Base-by-base conservation (phyloP, 2,888 invertebrate species). In the Chrysodeixis includens region DNA sequence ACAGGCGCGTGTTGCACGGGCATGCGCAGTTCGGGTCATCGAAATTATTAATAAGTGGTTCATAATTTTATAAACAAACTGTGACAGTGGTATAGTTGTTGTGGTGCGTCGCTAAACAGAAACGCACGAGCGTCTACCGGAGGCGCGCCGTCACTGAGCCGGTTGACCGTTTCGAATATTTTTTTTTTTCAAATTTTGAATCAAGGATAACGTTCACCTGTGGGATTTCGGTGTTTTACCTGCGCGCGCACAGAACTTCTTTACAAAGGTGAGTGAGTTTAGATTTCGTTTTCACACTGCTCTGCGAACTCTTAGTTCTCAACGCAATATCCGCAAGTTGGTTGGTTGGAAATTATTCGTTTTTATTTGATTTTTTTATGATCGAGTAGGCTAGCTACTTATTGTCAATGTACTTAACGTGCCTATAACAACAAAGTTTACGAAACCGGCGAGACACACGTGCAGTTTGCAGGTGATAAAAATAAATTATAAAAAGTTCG, bases 31-130 rank as follows among this genome's bases (percentile, higher is more conserved):
- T 71, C 81, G 84, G 83, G 79, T 88, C 87, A 86, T 84, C 83
- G 81, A 89, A 92, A 92, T 92, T 92, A 92, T 91, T 92, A 90
- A 91, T 92, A 90, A 90, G 91, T 90, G 87, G 83, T 85, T 90
- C 86, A 86, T 92, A 92, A 93, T 92, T 93, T 91, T 91, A 92
- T 92, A 93, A 95, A 94, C 93, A 94, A 94, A 93, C 90, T 85
- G 85, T 83, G 85, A 88, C 88, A 86, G 88, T 88, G 90, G 86
- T 84, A 83, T 85, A 84, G 85, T 87, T 86, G 87, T 87, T 73
- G 85, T 87, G 83, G 85, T 89, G 87, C 82, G 86, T 83, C 81
- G 86, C 82, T 91, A 91, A 91, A 83, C 82, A 83, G 82, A 82
- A 85, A 78, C 86, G 87, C 92, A 91, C 90, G 88, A 90, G 84